Evolutionary conservation across 2,797 vertebrate species (phyloP), one percentile per base, ranked within the genome.

Genomic region (Acipenser ruthenus): DNA sequence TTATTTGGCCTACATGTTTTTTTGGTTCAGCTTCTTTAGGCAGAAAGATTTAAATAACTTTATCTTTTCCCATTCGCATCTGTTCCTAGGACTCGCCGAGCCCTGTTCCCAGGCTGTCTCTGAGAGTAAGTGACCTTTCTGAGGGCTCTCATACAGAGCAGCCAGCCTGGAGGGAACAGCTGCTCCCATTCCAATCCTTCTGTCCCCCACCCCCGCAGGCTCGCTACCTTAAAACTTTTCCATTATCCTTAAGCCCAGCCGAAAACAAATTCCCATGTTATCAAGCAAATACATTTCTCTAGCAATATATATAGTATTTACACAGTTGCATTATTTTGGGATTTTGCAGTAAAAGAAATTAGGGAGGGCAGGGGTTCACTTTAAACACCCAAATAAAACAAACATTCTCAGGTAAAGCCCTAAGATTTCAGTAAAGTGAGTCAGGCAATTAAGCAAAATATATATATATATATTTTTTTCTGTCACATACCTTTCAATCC

Each of bases 51-150:
- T 37, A 37, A 37, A 37, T 37, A 37, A 37, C 23, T 64, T 50
- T 48, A 9, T 10, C 37, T 47, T n/a, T 15, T 62, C 59, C 18
- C 60, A 18, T 12, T 11, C 52, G 15, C 60, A 60, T 49, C 13
- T 47, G 48, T 63, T 70, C 69, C 49, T 70, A 65, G 65, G 69
- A 70, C 66, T 23, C 1, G 53, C 61, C n/a, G 65, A 8, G 48
- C 13, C 13, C 60, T n/a, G 13, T 58, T 58, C 55, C 13, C 55
- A 58, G 12, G 55, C 55, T 11, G 12, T 70, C 69, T 67, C 52
- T 63, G 69, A 70, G 64, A 67, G 69, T 65, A 70, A 70, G 61
- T 70, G 69, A 70, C 69, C 69, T 70, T 55, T 53, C 49, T 15
- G 61, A 53, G 49, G 49, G 49, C 61, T 67, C 60, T 59, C 69